Evolutionary conservation across 2,888 invertebrate species (phyloP), one percentile per base, ranked within the genome.

Genomic region (Phasia obesa): DNA sequence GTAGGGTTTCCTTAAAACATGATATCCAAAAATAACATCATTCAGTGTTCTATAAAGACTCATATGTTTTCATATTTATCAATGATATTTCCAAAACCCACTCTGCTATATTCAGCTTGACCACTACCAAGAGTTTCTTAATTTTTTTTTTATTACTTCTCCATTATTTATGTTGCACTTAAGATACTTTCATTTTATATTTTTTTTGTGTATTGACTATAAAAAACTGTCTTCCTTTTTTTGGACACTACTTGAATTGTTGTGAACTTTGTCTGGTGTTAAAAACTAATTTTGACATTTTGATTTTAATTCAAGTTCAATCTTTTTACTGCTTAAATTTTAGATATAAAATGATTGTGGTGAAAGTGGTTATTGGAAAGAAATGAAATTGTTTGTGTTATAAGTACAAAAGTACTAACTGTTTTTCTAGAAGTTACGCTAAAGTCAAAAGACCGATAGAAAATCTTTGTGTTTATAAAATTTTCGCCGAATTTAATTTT

Each of bases 101-200:
- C 49, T 53, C 35, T 47, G 3, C n/a, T 42, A 31, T 21, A 35
- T 51, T 59, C 49, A 17, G 53, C 47, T 70, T 70, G 69, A 64
- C 70, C 74, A 71, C 21, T 71, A n/a, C 15, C 53, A 55, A 27
- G 53, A 59, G 31, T 51, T 38, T 51, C 25, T 11, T 31, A 4
- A 5, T 59, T 67, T 42, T 53, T 35, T 31, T 57, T 35, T 47
- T 57, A 38, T 57, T 80, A 59, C 77, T 74, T 59, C 70, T 76
- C 11, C 64, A 84, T 86, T 86, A 86, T 85, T 86, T 85, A 86
- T 85, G 84, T 84, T 85, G 85, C 84, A 86, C 86, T 85, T 86
- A 86, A 84, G 79, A 78, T 81, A 83, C 73, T 78, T 80, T 62
- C 47, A 59, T 57, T 81, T 73, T 57, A 17, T n/a, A 17, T 67